These are phyloP conservation scores for Neuroterus valhalla DNA, from an alignment of 1,140 invertebrate species.

Conservation along the genomic window DNA sequence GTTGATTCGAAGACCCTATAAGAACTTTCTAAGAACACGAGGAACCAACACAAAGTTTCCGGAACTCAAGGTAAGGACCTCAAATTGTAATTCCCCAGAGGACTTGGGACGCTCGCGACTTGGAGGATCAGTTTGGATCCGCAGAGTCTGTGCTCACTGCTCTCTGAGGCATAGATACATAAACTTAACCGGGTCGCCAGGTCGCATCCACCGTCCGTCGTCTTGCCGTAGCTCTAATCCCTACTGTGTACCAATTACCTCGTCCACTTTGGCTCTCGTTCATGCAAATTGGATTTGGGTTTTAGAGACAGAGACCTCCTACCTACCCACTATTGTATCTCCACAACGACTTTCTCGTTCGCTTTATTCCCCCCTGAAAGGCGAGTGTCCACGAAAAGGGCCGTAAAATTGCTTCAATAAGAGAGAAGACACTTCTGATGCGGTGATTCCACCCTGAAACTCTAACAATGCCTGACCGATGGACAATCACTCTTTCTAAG, in stretches of 20 bases:
- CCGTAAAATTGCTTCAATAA: constrained; percentile 14
- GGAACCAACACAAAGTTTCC: no score
- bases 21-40: no score
- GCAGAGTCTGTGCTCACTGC: constrained; percentile 38
- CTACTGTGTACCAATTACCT: constrained; percentile 71
- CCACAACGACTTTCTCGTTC: constrained; percentile 45
- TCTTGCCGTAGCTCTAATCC: constrained; percentile 62
- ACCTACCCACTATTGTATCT: constrained; percentile 47
- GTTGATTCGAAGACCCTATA: no score
- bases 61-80: no score
- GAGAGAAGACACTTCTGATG: background rate
- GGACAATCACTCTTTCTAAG: constrained; percentile 13
- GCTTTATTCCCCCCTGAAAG: constrained; percentile 40
- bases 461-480: constrained; percentile 10
- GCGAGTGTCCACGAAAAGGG: background rate
- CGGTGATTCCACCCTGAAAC: constrained; percentile 14
- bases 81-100: background rate
- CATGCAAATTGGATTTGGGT: constrained; percentile 71
- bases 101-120: constrained; percentile 38
- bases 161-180: constrained; percentile 44
- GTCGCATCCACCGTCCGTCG: constrained; percentile 50
- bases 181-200: constrained; percentile 49
- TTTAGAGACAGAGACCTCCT: constrained; percentile 52
- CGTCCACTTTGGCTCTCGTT: constrained; percentile 65
- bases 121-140: constrained; percentile 44